Conservation (phyloP, 2,113 vertebrate species). For the Sinocyclocheilus grahami region DNA sequence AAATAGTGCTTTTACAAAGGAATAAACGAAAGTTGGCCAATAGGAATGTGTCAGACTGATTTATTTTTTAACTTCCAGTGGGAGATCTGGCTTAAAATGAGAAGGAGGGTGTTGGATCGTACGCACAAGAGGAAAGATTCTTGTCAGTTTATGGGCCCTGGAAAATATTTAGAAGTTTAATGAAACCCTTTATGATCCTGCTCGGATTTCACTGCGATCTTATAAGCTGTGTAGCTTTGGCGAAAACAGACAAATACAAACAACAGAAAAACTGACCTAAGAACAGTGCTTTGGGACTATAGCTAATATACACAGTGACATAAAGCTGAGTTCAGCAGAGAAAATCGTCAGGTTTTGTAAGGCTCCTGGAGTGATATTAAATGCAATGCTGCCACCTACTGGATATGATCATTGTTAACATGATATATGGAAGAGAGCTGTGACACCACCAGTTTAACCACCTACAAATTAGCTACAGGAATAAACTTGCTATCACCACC, state of each 20-base stretch:
- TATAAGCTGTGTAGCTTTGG: conserved; percentile 31
- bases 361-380: conserved; percentile 3
- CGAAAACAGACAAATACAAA: conserved; percentile 55
- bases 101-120: background rate
- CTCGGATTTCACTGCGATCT: conserved; percentile 61
- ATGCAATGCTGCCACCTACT: conserved; percentile 72
- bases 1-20: conserved; percentile 49
- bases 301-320: background rate
- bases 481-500: no score
- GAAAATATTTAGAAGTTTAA: conserved; percentile 64
- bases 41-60: conserved; percentile 60
- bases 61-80: conserved; percentile 62
- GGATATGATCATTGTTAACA: conserved; percentile 53
- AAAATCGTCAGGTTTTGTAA: background rate
- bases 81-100: conserved; percentile 27
- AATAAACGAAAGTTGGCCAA: conserved; percentile 62
- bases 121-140: background rate
- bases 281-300: background rate
- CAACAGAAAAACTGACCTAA: conserved; percentile 10
- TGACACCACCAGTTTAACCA: no score
- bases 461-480: no score
- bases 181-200: conserved; percentile 62
- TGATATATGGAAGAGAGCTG: conserved; percentile 31
- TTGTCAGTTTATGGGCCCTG: conserved; percentile 54
- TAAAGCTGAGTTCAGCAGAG: background rate